phyloP scores from a whole-genome alignment of 2,113 vertebrate genomes.

The Charina bottae region DNA sequence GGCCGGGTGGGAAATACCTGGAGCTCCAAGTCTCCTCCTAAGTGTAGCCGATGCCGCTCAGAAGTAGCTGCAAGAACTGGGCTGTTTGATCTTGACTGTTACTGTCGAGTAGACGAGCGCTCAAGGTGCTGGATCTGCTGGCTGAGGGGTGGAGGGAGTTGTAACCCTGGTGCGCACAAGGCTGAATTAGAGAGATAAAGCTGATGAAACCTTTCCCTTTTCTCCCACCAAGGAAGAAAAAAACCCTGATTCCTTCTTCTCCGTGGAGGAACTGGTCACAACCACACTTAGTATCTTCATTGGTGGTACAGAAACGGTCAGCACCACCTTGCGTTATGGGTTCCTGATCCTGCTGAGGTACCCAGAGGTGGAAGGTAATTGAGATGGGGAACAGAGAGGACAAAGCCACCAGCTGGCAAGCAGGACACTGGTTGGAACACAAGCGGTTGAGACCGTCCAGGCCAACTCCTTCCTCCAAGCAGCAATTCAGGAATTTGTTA shows the following conservation, averaged over 20 bases:
- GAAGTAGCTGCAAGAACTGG: no score
- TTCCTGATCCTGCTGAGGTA: conserved; percentile 51
- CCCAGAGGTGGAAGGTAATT: conserved; percentile 53
- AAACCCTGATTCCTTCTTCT: conserved; percentile 42
- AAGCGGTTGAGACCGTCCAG: neutral
- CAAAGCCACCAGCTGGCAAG: accelerated
- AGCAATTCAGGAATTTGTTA: neutral
- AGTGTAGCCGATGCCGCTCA: neutral
- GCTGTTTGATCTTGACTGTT: neutral
- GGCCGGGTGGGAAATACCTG: neutral
- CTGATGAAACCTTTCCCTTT: neutral
- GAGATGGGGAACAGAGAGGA: neutral
- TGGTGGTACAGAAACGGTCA: conserved; percentile 56
- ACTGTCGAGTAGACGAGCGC: neutral
- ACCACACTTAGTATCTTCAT: conserved; percentile 45
- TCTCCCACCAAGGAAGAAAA: conserved; percentile 38
- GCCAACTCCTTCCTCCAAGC: no score
- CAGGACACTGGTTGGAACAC: neutral
- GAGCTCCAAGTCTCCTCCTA: neutral
- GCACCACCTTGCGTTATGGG: conserved; percentile 50
- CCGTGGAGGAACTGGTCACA: conserved; percentile 26
- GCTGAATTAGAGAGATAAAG: neutral
- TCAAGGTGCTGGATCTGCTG: neutral
- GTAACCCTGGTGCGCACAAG: neutral
- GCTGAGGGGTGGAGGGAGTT: neutral